Percentiles rank a stretch among this genome's conserved stretches.
These are phyloP conservation scores for Tinea trinotella DNA, from an alignment of 2,888 invertebrate species.

Conservation along the genomic window DNA sequence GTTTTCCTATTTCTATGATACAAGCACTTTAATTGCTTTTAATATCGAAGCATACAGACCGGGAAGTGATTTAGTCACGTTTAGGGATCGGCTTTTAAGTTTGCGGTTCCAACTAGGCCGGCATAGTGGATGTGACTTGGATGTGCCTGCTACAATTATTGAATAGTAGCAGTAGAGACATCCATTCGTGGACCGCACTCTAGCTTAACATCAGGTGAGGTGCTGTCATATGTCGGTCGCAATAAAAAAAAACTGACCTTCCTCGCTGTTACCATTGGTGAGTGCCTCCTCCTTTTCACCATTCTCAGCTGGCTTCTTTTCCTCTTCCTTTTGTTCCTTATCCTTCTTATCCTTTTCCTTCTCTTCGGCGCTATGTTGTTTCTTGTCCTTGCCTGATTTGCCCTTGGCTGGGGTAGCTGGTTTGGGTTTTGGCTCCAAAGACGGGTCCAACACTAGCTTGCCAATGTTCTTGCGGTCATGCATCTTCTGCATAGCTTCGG, in stretches of 20 bases:
- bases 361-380: conserved; percentile 76
- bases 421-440: conserved; percentile 83
- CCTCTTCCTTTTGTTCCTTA: conserved; percentile 53
- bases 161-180: no score
- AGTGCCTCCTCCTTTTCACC: conserved; percentile 64
- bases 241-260: conserved; percentile 69
- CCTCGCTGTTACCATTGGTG: conserved; percentile 70
- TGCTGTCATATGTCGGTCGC: no score
- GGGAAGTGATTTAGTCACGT: no score
- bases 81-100: no score
- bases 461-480: conserved; percentile 93
- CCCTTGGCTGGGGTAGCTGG: conserved; percentile 84
- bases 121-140: no score
- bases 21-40: no score
- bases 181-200: no score
- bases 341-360: conserved; percentile 65
- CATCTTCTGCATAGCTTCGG: conserved; percentile 94
- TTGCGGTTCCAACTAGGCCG: no score
- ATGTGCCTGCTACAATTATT: no score
- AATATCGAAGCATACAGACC: no score
- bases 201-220: no score
- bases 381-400: conserved; percentile 79
- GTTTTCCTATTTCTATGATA: no score
- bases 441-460: conserved; percentile 87
- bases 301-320: conserved; percentile 38